Percentiles rank a stretch among this genome's conserved stretches.
Conservation (phyloP, 2,113 vertebrate species). For the Rostratula benghalensis region DNA sequence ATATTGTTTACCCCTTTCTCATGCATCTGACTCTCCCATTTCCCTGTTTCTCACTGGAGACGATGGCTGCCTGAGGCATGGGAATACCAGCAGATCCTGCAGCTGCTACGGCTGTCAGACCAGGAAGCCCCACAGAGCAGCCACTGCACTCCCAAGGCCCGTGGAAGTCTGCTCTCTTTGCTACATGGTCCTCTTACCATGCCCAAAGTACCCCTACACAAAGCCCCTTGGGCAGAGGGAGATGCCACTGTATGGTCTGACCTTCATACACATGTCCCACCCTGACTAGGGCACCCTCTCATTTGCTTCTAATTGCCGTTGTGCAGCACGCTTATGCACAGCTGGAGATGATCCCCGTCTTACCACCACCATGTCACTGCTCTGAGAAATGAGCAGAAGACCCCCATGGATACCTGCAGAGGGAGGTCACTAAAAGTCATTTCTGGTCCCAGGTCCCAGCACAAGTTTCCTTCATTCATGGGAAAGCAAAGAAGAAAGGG, state of each 20-base stretch:
- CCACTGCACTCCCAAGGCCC: not conserved
- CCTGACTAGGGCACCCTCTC: not conserved
- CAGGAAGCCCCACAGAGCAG: not conserved
- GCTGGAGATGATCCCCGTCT: not conserved
- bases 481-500: not conserved
- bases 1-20: constrained; percentile 32
- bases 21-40: constrained; percentile 21
- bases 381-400: not conserved
- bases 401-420: not conserved
- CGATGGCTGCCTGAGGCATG: not conserved
- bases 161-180: not conserved
- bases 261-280: not conserved
- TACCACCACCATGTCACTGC: not conserved
- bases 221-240: not conserved
- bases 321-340: not conserved
- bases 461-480: not conserved
- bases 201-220: not conserved
- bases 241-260: not conserved
- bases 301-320: not conserved
- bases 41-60: constrained; percentile 9
- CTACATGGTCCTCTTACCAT: not conserved
- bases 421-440: not conserved
- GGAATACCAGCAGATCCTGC: not conserved
- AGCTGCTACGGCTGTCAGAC: not conserved
- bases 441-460: not conserved